Base-by-base conservation (phyloP, 2,797 vertebrate genomes). In the Linurgus olivaceus region DNA sequence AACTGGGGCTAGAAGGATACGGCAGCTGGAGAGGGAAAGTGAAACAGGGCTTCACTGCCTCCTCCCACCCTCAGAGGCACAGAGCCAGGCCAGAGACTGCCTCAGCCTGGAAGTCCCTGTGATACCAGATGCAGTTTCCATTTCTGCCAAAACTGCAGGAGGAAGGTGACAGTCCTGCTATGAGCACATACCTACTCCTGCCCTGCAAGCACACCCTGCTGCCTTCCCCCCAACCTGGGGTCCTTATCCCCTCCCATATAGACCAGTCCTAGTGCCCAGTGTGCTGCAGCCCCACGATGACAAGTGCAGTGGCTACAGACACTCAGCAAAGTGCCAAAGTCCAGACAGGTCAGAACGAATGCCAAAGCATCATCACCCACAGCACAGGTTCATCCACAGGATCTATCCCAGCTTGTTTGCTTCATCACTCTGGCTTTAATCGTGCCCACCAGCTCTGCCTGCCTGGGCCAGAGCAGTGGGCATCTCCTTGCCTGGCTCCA, bases 381-480 rank as follows among this genome's bases (percentile, higher is more conserved):
- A 74, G n/a, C 57, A 70, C 71, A 61, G 25, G 48, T 74, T 89
- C 38, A 58, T 61, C 61, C 29, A 42, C 78, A 93, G 66, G 44
- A 63, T 48, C 70, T 33, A 54, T 14, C 25, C 55, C 62, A 66
- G 48, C 23, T 24, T 11, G 0, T 62, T 71, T 26, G 31, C 63
- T 92, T 79, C 80, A 45, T 61, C 71, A 66, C 45, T 63, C 37
- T 42, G 65, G 20, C 28, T 79, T 88, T 71, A 82, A 51, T 3
- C n/a, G 35, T 38, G 57, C 57, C 45, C 1, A 6, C 8, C 31
- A 73, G 42, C 42, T 55, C 35, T 80, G 65, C 23, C 59, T 45
- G 83, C 25, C 59, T 2, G 25, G 57, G 71, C 81, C 73, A 85
- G 84, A 83, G 87, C 95, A 96, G 86, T 16, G 48, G 94, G 96